phyloP scores from a whole-genome alignment of 2,797 vertebrate species.

The Acomys russatus region DNA sequence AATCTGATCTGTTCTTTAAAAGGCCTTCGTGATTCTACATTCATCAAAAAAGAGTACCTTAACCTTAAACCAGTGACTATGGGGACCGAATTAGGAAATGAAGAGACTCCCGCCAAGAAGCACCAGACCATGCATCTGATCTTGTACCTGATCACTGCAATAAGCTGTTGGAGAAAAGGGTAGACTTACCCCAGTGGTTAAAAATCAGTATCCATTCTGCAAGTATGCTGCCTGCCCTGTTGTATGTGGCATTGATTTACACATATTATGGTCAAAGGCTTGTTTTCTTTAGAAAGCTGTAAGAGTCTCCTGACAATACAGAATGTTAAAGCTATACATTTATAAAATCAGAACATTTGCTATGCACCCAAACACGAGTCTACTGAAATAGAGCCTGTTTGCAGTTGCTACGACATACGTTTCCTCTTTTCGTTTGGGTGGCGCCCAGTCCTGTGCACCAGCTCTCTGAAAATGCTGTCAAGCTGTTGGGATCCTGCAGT shows the following conservation, averaged over 20 bases:
- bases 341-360: neutral
- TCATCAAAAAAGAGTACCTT: neutral
- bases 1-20: neutral
- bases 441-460: no score
- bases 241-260: neutral
- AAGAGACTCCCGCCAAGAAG: neutral
- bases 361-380: neutral
- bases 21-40: neutral
- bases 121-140: neutral
- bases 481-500: rapidly evolving
- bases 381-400: neutral
- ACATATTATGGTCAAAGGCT: neutral
- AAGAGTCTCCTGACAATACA: neutral
- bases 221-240: rapidly evolving
- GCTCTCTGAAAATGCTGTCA: neutral
- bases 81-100: neutral
- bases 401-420: neutral
- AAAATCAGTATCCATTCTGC: neutral
- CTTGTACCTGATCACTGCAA: neutral
- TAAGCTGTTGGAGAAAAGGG: neutral
- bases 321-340: neutral
- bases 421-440: neutral
- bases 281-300: neutral
- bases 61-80: neutral
- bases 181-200: neutral